Evolutionary conservation across 2,113 vertebrate genomes (phyloP).

Genomic region (Vombatus ursinus): DNA sequence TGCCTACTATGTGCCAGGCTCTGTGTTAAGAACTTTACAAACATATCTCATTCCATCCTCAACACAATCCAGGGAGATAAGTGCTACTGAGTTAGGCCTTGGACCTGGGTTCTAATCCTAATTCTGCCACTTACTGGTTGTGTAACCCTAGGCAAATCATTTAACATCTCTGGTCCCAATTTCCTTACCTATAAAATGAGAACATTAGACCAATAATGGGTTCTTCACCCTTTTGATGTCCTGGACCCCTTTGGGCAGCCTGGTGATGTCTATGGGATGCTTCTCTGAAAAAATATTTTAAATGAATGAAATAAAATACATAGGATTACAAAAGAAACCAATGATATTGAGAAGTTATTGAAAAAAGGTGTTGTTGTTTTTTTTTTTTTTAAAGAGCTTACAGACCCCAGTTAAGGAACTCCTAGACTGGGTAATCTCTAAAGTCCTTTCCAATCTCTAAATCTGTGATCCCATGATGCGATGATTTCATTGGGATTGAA

Average conservation of each 20-base stretch:
- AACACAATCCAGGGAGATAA: neutral
- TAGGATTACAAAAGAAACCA: neutral
- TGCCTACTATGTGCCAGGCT: neutral
- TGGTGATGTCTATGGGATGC: neutral
- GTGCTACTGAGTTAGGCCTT: too few species aligned
- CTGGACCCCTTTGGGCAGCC: neutral
- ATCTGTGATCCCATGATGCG: neutral
- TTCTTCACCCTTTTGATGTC: neutral
- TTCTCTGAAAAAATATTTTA: neutral
- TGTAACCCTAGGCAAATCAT: neutral
- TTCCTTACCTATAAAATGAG: neutral
- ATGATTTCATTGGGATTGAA: neutral
- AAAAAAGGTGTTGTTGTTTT: neutral
- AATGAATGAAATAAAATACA: too few species aligned
- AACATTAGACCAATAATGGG: neutral
- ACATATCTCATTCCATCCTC: neutral
- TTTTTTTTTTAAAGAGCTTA: neutral
- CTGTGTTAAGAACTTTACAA: neutral
- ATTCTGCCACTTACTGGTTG: neutral
- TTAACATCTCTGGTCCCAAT: neutral
- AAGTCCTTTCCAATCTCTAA: neutral
- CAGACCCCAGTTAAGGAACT: neutral
- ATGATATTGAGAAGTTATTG: neutral
- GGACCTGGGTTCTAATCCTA: neutral
- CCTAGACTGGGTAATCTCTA: neutral